Evolutionary conservation across 2,797 vertebrate species (phyloP).

Genomic region (Erethizon dorsatum): DNA sequence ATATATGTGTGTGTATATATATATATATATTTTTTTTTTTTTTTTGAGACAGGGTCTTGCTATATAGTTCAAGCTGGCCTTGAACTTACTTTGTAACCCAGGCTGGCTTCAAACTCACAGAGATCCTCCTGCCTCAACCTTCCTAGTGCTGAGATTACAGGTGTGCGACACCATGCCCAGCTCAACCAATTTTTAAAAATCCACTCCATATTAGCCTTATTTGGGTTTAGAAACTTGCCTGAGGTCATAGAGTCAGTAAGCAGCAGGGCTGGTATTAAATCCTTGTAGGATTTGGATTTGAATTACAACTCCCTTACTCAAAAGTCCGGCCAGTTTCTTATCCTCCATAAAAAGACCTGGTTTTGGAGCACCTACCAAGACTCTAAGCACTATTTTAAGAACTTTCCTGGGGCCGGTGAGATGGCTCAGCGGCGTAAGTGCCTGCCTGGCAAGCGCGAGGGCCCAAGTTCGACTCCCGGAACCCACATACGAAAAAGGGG

Average conservation of each 20-base stretch:
- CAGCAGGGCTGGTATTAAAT: not conserved
- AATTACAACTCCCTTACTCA: not conserved
- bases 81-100: not conserved
- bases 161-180: not conserved
- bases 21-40: no score
- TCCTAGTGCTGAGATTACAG: not conserved
- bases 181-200: not conserved
- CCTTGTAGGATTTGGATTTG: constrained; percentile 38
- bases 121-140: not conserved
- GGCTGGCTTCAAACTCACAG: no score
- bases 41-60: not conserved
- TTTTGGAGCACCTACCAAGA: constrained; percentile 28
- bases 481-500: no score
- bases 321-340: not conserved
- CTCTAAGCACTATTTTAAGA: not conserved
- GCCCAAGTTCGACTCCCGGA: no score
- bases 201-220: not conserved
- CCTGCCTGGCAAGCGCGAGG: no score
- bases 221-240: constrained; percentile 49
- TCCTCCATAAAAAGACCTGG: not conserved
- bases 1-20: no score
- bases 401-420: no score
- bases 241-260: not conserved
- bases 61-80: not conserved
- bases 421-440: no score